These are phyloP conservation scores for Lochmaea crataegi DNA, from an alignment of 2,888 invertebrate species.

Conservation along the genomic window DNA sequence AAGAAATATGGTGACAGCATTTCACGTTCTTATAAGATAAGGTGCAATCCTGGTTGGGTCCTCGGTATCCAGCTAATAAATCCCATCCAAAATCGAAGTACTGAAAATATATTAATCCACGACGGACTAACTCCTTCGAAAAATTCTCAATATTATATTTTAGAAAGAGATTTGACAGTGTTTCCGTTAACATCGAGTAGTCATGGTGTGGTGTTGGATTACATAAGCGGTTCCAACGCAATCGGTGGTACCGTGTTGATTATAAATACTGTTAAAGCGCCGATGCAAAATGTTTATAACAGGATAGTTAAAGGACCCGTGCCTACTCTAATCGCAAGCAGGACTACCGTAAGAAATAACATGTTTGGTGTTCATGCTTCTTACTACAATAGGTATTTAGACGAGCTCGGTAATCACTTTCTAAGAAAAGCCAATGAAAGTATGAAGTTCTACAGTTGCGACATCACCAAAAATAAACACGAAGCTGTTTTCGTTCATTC, in stretches of 20 bases:
- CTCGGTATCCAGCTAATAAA: constrained; percentile 91
- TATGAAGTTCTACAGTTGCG: constrained; percentile 81
- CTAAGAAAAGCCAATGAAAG: constrained; percentile 90
- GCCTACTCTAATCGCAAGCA: constrained; percentile 78
- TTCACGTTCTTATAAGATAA: constrained; percentile 71
- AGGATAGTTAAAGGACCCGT: constrained; percentile 82
- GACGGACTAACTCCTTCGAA: constrained; percentile 78
- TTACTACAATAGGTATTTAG: constrained; percentile 89
- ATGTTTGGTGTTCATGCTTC: constrained; percentile 82
- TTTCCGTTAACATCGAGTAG: constrained; percentile 92
- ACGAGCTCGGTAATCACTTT: constrained; percentile 87
- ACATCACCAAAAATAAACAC: constrained; percentile 81
- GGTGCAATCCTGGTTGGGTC: constrained; percentile 85
- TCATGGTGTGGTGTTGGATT: constrained; percentile 82
- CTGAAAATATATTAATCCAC: constrained; percentile 83
- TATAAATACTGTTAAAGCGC: constrained; percentile 79
- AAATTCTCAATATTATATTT: constrained; percentile 78
- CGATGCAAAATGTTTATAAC: constrained; percentile 78
- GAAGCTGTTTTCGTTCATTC: constrained; percentile 87
- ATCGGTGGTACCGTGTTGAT: constrained; percentile 86
- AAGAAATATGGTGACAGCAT: constrained; percentile 71
- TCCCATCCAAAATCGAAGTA: constrained; percentile 88
- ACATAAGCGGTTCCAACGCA: constrained; percentile 82
- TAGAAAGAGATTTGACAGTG: constrained; percentile 85
- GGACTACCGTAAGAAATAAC: constrained; percentile 84